Percentiles rank a stretch among this genome's conserved stretches.
Evolutionary conservation across 2,113 vertebrate genomes (phyloP).

Genomic region (Syrmaticus mikado): DNA sequence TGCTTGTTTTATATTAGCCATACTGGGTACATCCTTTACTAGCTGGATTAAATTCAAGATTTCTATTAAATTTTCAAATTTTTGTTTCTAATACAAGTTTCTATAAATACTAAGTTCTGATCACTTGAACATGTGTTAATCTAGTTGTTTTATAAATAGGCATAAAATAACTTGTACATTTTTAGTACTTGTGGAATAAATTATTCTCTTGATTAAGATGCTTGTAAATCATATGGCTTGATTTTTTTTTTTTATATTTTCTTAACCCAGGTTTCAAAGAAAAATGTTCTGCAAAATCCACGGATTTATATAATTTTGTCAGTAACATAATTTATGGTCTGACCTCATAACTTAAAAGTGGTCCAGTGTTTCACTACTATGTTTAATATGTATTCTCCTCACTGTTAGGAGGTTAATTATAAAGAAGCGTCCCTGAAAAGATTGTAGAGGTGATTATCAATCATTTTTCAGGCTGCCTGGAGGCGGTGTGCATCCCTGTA

Average conservation of each 20-base stretch:
- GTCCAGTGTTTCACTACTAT: neutral
- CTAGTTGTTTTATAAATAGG: neutral
- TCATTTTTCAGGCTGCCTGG: conserved; percentile 1
- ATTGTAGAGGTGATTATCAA: conserved; percentile 34
- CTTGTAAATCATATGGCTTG: neutral
- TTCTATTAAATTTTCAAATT: neutral
- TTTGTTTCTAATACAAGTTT: neutral
- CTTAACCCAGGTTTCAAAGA: neutral
- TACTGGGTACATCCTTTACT: neutral
- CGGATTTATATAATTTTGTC: neutral
- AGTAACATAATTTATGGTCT: neutral
- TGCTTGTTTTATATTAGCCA: neutral
- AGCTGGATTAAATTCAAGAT: neutral
- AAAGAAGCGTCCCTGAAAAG: conserved; percentile 37
- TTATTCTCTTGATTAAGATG: neutral
- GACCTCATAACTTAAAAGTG: neutral
- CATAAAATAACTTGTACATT: neutral
- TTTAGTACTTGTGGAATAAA: neutral
- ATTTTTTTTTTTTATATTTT: neutral
- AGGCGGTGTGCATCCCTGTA: neutral
- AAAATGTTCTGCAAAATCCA: neutral
- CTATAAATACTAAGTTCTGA: neutral
- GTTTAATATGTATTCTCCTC: neutral
- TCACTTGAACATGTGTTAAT: neutral
- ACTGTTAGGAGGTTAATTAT: neutral